These are phyloP conservation scores for Tetragonula clypearis DNA, from an alignment of 1,140 invertebrate species.

Conservation along the genomic window DNA sequence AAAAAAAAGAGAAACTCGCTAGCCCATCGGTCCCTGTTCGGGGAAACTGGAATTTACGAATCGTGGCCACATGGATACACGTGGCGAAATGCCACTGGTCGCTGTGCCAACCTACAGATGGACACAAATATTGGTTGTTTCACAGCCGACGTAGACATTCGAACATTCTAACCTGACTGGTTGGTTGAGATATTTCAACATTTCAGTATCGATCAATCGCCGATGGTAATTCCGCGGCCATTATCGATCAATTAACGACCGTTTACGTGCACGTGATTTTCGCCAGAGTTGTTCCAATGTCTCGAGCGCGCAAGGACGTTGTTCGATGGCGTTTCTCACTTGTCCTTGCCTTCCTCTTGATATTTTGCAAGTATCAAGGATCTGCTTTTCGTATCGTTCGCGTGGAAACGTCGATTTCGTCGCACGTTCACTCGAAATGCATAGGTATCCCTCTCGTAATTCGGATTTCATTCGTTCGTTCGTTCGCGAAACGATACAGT, in stretches of 20 bases:
- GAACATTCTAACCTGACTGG: background rate
- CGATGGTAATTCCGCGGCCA: background rate
- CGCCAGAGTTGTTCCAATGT: background rate
- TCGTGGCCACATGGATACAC: background rate
- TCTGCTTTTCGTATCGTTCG: background rate
- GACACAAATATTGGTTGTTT: background rate
- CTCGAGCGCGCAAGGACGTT: background rate
- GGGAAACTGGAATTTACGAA: background rate
- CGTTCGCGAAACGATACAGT: background rate
- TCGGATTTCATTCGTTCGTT: background rate
- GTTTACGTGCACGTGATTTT: background rate
- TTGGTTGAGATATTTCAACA: background rate
- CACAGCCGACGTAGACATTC: no score
- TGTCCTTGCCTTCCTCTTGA: background rate
- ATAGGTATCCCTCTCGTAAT: background rate
- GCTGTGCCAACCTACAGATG: background rate
- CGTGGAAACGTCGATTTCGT: background rate
- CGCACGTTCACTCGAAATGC: background rate
- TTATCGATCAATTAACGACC: background rate
- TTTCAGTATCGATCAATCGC: background rate
- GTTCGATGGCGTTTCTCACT: background rate
- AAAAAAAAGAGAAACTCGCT: constrained; percentile 1
- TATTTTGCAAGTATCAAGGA: background rate
- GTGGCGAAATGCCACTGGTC: background rate
- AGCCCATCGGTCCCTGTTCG: background rate